Percentiles rank a stretch among this genome's conserved stretches.
These are phyloP conservation scores for Poeciliopsis infans DNA, from an alignment of 2,797 vertebrate genomes.

Conservation along the genomic window DNA sequence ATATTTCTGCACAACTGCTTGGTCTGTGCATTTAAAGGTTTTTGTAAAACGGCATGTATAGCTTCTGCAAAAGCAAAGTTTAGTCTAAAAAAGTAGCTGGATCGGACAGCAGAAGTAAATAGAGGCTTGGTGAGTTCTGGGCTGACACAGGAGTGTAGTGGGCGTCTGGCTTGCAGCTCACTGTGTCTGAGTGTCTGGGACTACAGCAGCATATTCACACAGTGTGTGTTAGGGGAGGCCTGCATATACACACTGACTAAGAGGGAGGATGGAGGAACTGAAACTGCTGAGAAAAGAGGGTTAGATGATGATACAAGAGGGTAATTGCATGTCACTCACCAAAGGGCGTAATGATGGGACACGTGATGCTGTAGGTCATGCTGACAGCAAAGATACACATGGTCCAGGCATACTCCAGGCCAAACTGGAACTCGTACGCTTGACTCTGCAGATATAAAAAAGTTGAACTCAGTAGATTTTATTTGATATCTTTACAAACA, in stretches of 20 bases:
- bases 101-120: constrained; percentile 68
- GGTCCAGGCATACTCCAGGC: constrained; percentile 96
- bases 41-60: constrained; percentile 13
- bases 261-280: constrained; percentile 22
- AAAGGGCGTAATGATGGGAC: constrained; percentile 95
- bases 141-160: constrained; percentile 80
- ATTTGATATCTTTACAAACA: background rate
- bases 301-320: constrained; percentile 14
- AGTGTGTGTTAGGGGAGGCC: constrained; percentile 67
- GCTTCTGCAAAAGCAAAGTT: constrained; percentile 22
- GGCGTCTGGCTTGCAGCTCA: constrained; percentile 80
- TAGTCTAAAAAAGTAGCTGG: constrained; percentile 17
- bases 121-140: constrained; percentile 67
- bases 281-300: constrained; percentile 21
- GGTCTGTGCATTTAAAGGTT: background rate
- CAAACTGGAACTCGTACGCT: constrained; percentile 95
- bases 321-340: constrained; percentile 82
- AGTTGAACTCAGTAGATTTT: constrained; percentile 1
- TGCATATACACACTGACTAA: constrained; percentile 34
- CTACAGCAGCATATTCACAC: constrained; percentile 77
- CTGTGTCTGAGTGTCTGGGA: constrained; percentile 79
- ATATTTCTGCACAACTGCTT: background rate
- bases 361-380: constrained; percentile 97
- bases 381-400: constrained; percentile 95
- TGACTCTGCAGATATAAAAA: constrained; percentile 82